phyloP scores from a whole-genome alignment of 2,797 vertebrate species.

The Pantherophis vulpinus region DNA sequence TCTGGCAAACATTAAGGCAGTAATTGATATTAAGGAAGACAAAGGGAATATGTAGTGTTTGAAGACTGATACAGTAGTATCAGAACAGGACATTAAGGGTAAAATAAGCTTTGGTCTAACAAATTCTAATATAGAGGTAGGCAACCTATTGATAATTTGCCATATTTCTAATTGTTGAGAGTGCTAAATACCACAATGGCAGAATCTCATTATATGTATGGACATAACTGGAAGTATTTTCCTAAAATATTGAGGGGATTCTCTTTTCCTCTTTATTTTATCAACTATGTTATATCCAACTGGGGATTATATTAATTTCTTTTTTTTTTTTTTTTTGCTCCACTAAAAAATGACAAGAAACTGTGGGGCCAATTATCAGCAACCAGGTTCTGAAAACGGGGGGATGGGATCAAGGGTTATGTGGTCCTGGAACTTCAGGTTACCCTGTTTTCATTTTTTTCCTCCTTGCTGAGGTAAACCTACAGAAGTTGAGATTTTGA shows the following conservation, averaged over 20 bases:
- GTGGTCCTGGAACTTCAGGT: not conserved
- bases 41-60: not conserved
- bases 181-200: not conserved
- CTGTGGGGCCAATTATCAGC: not conserved
- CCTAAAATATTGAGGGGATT: not conserved
- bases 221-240: not conserved
- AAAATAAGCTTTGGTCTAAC: not conserved
- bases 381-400: not conserved
- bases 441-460: not conserved
- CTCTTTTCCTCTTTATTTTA: not conserved
- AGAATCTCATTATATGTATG: not conserved
- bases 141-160: not conserved
- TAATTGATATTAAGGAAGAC: not conserved
- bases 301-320: not conserved
- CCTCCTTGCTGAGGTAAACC: not conserved
- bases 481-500: not conserved
- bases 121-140: not conserved
- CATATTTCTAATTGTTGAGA: not conserved
- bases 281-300: not conserved
- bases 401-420: not conserved
- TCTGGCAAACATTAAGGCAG: conserved; percentile 1
- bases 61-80: not conserved
- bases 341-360: not conserved
- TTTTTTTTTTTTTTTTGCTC: not conserved
- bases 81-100: not conserved